Base-by-base conservation (phyloP, 2,888 invertebrate genomes). In the Craniophora ligustri region DNA sequence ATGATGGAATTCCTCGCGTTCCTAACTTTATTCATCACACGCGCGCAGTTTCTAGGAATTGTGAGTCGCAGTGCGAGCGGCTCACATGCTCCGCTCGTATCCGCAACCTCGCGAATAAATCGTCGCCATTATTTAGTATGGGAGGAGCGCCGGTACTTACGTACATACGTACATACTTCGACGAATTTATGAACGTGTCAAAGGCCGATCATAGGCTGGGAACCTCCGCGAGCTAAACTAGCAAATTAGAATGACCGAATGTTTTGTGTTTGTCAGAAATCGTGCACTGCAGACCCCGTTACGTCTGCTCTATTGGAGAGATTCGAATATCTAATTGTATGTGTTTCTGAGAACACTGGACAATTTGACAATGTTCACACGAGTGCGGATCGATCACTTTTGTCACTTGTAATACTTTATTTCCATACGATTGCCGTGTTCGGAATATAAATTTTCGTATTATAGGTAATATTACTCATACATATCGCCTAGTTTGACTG, bases 11-110 rank as follows among this genome's bases (percentile, higher is more conserved):
- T 88, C 91, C 84, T 76, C 60, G 75, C 87, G 83, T 82, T 89
- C 86, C 84, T 67, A 78, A 67, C 80, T 91, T 89, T 92, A 93
- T 93, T 92, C 93, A 89, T 87, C 88, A 91, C 92, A 89, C 92
- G 89, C 90, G 86, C 86, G 67, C 65, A 67, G 75, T 62, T 93
- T 92, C 92, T 92, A 87, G 86, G 92, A 92, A 93, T 79, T 78
- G 79, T 84, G 85, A 83, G 79, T 82, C 81, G 84, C 81, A 79
- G 77, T 81, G 79, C 75, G 82, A 81, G 78, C 79, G 61, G 72
- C 82, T 85, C 84, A 81, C 83, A 85, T 85, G 79, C 84, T 82
- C 81, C 74, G 67, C 62, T 78, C 76, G 85, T 86, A 85, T 87
- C 86, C 85, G 84, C 85, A 81, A 79, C 81, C 75, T 79, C 78